A percentile compares a stretch with the other conserved stretches of the same genome.
Conservation (phyloP, 2,888 invertebrate species). For the Drosophila austrosaltans region DNA sequence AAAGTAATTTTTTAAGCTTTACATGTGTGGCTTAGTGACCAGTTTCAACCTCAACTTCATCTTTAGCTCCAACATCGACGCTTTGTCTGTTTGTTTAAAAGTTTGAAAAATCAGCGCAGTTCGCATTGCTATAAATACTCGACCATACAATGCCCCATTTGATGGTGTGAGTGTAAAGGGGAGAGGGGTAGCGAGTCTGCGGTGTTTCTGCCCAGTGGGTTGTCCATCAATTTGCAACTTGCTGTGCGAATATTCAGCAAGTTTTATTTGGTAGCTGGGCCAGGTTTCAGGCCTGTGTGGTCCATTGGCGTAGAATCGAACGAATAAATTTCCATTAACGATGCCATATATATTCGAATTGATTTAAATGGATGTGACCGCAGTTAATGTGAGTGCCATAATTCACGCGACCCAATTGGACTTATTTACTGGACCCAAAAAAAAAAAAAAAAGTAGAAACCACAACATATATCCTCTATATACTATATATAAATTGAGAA, state of each 20-base stretch:
- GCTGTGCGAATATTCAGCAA: slow-evolving; percentile 72
- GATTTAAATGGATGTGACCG: slow-evolving; percentile 80
- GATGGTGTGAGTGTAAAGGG: background rate
- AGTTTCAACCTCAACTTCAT: background rate
- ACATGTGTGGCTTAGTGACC: slow-evolving; percentile 47
- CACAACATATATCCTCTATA: background rate
- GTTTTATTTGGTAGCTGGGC: slow-evolving; percentile 69
- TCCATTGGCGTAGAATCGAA: slow-evolving; percentile 58
- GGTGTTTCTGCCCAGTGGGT: slow-evolving; percentile 59
- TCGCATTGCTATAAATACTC: slow-evolving; percentile 66
- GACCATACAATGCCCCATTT: slow-evolving; percentile 46
- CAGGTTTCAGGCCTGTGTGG: slow-evolving; percentile 29
- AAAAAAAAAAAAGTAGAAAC: too few species aligned
- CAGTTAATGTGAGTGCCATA: slow-evolving; percentile 65
- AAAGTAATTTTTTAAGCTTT: slow-evolving; percentile 77
- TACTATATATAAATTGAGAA: too few species aligned
- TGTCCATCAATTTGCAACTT: slow-evolving; percentile 77
- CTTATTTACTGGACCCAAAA: slow-evolving; percentile 14
- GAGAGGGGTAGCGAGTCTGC: background rate
- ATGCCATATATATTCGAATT: slow-evolving; percentile 79
- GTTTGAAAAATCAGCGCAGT: slow-evolving; percentile 76
- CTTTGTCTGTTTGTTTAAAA: slow-evolving; percentile 45
- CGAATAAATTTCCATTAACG: slow-evolving; percentile 80
- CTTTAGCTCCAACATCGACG: slow-evolving; percentile 17
- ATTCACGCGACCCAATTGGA: slow-evolving; percentile 57